Conservation (phyloP, 2,888 invertebrate species). For the Timema cristinae region DNA sequence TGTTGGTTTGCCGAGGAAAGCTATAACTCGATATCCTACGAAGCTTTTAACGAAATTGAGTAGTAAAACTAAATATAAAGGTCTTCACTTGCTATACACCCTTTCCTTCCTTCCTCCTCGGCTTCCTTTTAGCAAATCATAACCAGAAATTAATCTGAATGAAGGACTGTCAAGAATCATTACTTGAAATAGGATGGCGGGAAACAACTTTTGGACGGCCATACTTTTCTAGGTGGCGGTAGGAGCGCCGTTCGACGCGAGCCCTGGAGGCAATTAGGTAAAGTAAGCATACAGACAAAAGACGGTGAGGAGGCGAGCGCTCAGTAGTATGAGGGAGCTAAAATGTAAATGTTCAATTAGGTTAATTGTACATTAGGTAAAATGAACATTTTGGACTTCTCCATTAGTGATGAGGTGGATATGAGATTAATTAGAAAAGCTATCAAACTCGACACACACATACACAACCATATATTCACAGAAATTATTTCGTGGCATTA, state of each 20-base stretch:
- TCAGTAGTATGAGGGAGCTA: not conserved
- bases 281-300: constrained; percentile 16
- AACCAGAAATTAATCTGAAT: constrained; percentile 25
- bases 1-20: no score
- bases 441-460: constrained; percentile 25
- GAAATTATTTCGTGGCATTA: not conserved
- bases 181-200: constrained; percentile 10
- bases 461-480: constrained; percentile 16
- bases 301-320: constrained; percentile 3
- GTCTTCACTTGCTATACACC: not conserved
- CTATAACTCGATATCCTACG: not conserved
- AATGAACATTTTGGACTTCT: constrained; percentile 50
- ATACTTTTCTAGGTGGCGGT: constrained; percentile 1
- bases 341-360: constrained; percentile 47
- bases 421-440: constrained; percentile 45
- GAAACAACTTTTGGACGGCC: constrained; percentile 12
- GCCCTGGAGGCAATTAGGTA: constrained; percentile 13
- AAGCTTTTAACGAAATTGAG: constrained; percentile 29
- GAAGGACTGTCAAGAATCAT: constrained; percentile 20
- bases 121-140: constrained; percentile 22
- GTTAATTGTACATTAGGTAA: constrained; percentile 50
- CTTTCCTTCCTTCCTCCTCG: not conserved
- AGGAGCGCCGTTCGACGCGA: not conserved
- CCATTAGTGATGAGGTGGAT: constrained; percentile 45
- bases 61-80: constrained; percentile 18